phyloP scores from a whole-genome alignment of 2,888 invertebrate genomes.

The Drosophila buzzatii region DNA sequence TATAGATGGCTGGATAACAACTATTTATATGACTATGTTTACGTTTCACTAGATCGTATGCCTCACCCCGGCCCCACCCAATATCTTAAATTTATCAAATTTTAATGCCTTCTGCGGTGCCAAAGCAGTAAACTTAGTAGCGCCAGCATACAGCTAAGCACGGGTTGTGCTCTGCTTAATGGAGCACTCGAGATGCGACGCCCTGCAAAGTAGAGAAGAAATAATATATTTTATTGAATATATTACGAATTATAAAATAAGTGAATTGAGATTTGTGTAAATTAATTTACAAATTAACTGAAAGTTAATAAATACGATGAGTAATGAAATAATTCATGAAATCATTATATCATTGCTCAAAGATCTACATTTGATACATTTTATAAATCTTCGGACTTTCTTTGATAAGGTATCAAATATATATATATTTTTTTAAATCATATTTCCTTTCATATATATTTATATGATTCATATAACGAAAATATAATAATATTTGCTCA shows the following conservation, averaged over 20 bases:
- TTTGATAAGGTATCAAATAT: no score
- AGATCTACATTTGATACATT: no score
- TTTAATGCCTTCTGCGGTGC: conserved; percentile 27
- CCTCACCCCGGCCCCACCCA: conserved; percentile 16
- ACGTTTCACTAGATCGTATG: conserved; percentile 43
- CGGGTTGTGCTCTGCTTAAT: conserved; percentile 35
- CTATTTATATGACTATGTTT: conserved; percentile 68
- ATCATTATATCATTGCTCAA: no score
- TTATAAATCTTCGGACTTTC: no score
- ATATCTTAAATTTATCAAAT: conserved; percentile 37
- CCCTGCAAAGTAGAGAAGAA: conserved; percentile 61
- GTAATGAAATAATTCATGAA: no score
- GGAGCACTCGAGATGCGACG: conserved; percentile 76
- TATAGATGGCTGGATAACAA: conserved; percentile 39
- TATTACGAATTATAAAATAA: no score
- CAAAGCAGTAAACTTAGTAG: conserved; percentile 44
- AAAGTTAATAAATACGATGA: no score
- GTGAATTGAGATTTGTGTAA: not conserved
- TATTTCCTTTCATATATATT: no score
- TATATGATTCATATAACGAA: no score
- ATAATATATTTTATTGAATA: not conserved
- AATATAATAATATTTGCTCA: no score
- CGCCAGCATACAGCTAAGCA: conserved; percentile 28
- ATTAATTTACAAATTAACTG: not conserved
- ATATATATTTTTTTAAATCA: no score